phyloP scores from a whole-genome alignment of 2,888 invertebrate genomes.

The Pemphredon lugubris region DNA sequence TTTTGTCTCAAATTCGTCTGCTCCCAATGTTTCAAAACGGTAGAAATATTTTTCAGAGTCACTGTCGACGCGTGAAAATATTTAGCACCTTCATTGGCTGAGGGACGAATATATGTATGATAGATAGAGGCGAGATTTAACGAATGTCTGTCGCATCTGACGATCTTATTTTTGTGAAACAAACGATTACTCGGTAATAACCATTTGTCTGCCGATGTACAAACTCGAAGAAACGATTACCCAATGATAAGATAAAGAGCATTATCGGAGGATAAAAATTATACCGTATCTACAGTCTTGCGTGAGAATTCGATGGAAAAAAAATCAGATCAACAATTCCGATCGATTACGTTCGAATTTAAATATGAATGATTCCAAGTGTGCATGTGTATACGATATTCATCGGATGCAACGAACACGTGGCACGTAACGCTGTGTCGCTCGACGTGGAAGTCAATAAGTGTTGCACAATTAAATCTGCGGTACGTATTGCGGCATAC shows the following conservation, averaged over 20 bases:
- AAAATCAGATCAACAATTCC: no score
- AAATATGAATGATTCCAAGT: background rate
- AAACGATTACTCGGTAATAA: no score
- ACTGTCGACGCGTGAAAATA: no score
- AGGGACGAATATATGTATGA: no score
- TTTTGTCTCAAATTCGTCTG: no score
- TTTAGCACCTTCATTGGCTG: no score
- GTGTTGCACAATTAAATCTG: slow-evolving; percentile 16
- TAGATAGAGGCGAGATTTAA: no score
- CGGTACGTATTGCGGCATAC: slow-evolving; percentile 8
- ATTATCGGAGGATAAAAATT: background rate
- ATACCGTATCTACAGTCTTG: background rate
- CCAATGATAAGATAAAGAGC: slow-evolving; percentile 3
- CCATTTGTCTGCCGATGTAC: background rate
- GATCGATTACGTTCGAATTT: background rate
- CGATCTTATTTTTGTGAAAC: no score
- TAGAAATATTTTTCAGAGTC: no score
- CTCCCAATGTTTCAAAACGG: no score
- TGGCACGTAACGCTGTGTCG: slow-evolving; percentile 4
- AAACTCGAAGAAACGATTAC: background rate
- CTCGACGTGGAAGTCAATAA: slow-evolving; percentile 8
- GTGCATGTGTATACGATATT: background rate
- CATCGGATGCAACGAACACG: background rate
- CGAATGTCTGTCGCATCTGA: no score
- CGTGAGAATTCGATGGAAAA: background rate